Evolutionary conservation across 2,797 vertebrate genomes (phyloP).

Genomic region (Xenops minutus): DNA sequence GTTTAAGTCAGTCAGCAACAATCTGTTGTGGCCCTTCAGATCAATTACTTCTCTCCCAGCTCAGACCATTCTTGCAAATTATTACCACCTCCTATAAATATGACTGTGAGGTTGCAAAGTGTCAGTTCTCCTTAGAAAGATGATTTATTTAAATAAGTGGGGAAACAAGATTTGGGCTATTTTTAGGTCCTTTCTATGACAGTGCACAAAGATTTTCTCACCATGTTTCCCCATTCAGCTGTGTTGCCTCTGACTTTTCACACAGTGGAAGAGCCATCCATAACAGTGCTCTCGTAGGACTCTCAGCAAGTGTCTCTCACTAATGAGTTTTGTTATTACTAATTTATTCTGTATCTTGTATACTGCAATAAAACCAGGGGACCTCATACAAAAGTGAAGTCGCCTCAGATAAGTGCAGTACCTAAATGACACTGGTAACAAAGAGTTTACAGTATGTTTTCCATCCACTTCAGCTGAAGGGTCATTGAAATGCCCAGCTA

Average conservation of each 20-base stretch:
- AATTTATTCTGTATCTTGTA: not conserved
- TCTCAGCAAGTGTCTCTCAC: not conserved
- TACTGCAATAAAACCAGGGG: not conserved
- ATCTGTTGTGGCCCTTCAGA: not conserved
- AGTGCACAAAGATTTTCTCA: not conserved
- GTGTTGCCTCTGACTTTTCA: not conserved
- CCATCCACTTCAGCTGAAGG: not conserved
- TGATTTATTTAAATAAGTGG: conserved; percentile 39
- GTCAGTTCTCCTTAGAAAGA: conserved; percentile 27
- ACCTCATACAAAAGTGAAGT: not conserved
- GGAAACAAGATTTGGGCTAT: conserved; percentile 32
- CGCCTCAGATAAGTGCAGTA: not conserved
- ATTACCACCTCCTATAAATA: conserved; percentile 49
- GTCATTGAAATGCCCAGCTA: not conserved
- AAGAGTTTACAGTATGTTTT: not conserved
- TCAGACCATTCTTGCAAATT: conserved; percentile 47
- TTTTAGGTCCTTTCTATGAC: conserved; percentile 37
- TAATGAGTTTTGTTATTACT: not conserved
- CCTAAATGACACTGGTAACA: not conserved
- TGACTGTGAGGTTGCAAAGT: conserved; percentile 18
- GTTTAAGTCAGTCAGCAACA: conserved; percentile 44
- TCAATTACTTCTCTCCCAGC: conserved; percentile 23
- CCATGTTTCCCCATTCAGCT: not conserved
- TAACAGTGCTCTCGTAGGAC: not conserved
- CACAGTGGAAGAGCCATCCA: not conserved